Evolutionary conservation across 2,113 vertebrate genomes (phyloP).

Genomic region (Columba livia): DNA sequence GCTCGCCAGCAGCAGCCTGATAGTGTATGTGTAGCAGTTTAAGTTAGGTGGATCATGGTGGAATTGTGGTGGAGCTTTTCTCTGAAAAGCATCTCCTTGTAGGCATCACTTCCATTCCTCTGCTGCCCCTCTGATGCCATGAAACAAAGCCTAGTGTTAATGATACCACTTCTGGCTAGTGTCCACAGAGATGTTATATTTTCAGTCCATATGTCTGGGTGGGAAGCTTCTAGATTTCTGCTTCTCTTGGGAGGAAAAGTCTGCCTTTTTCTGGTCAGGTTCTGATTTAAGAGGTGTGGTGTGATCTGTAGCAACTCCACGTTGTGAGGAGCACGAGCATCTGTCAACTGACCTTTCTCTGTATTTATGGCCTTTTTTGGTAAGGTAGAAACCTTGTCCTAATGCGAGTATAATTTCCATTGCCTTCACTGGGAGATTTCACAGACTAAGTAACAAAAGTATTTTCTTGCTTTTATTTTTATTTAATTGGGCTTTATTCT

Average conservation of each 20-base stretch:
- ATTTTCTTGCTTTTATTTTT: not conserved
- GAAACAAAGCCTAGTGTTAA: not conserved
- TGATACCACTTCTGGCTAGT: not conserved
- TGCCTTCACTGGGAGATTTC: not conserved
- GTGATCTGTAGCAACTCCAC: not conserved
- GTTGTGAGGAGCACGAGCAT: not conserved
- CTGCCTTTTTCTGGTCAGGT: not conserved
- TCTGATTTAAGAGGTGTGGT: not conserved
- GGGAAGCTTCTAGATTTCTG: not conserved
- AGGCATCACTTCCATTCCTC: not conserved
- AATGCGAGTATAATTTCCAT: not conserved
- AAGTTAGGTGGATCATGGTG: not conserved
- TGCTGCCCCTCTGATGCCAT: not conserved
- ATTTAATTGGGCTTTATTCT: not conserved
- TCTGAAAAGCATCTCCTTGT: accelerated
- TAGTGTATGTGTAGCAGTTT: not conserved
- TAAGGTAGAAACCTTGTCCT: not conserved
- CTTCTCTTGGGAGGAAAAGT: not conserved
- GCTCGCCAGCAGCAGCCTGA: not conserved
- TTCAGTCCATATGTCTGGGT: not conserved
- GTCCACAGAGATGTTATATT: not conserved
- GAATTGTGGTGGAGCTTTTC: not conserved
- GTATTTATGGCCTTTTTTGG: not conserved
- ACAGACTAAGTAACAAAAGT: not conserved
- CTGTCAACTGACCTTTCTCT: not conserved